Conservation (phyloP, 2,888 invertebrate species). For the Drosophila greeni region DNA sequence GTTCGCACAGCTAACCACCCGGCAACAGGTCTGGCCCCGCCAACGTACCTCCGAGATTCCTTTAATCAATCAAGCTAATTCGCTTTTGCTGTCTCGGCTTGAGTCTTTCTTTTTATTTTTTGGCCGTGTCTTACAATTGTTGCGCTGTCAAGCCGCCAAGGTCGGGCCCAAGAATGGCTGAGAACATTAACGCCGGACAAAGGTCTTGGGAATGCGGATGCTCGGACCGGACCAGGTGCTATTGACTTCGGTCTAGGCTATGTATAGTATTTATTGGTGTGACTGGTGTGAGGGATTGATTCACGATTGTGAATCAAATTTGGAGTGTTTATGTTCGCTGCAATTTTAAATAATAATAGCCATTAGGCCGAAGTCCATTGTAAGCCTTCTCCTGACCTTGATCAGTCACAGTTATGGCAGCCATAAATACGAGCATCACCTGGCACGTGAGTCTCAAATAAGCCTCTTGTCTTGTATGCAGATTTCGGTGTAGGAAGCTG, state of each 20-base stretch:
- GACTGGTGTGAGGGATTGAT: slow-evolving; percentile 14
- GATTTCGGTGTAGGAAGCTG: slow-evolving; percentile 29
- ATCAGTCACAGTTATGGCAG: slow-evolving; percentile 26
- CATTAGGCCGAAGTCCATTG: slow-evolving; percentile 12
- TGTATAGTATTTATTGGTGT: too few species aligned
- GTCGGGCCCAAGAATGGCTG: slow-evolving; percentile 25
- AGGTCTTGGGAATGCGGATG: slow-evolving; percentile 38
- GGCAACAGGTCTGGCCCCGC: slow-evolving; percentile 11
- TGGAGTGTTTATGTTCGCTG: slow-evolving; percentile 12
- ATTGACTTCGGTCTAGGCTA: background rate
- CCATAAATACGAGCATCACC: slow-evolving; percentile 22
- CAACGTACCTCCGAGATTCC: slow-evolving; percentile 34
- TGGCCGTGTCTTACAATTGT: slow-evolving; percentile 31
- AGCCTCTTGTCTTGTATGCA: slow-evolving; percentile 29
- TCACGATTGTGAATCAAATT: slow-evolving; percentile 1
- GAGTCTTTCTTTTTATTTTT: slow-evolving; percentile 15
- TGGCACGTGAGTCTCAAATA: slow-evolving; percentile 23
- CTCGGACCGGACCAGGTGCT: slow-evolving; percentile 10
- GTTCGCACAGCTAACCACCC: background rate
- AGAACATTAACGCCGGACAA: slow-evolving; percentile 37
- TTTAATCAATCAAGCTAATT: slow-evolving; percentile 70
- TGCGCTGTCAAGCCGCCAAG: slow-evolving; percentile 20
- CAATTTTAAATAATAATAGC: slow-evolving; percentile 40
- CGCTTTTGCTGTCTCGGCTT: slow-evolving; percentile 51
- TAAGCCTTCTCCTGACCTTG: slow-evolving; percentile 12